phyloP scores from a whole-genome alignment of 1,140 invertebrate genomes.

The Drosophila sturtevanti region DNA sequence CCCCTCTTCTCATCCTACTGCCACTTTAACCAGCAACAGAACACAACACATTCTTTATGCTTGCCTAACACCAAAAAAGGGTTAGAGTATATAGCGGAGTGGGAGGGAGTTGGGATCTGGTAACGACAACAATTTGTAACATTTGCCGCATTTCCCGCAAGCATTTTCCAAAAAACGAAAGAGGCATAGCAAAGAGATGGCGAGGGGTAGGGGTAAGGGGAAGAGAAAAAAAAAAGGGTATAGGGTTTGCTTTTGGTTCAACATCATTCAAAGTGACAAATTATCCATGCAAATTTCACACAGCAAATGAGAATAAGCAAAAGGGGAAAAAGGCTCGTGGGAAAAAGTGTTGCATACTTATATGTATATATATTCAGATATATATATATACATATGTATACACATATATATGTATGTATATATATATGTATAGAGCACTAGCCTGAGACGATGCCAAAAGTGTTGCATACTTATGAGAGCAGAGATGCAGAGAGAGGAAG shows the following conservation, averaged over 20 bases:
- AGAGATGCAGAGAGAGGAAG: neutral
- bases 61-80: conserved; percentile 13
- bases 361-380: too few species aligned
- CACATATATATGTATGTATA: too few species aligned
- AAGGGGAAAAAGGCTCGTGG: neutral
- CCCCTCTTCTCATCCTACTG: conserved; percentile 13
- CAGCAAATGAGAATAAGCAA: conserved; percentile 32
- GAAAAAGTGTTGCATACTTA: conserved; percentile 18
- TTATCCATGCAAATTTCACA: conserved; percentile 80
- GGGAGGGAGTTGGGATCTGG: conserved; percentile 26
- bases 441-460: conserved; percentile 61
- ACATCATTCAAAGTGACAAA: conserved; percentile 80
- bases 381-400: too few species aligned
- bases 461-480: conserved; percentile 72
- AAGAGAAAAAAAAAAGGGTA: neutral
- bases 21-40: conserved; percentile 26
- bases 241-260: conserved; percentile 43
- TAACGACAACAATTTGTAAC: conserved; percentile 78
- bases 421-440: neutral
- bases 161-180: conserved; percentile 44
- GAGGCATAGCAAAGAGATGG: neutral
- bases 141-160: conserved; percentile 79
- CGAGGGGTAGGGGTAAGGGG: neutral
- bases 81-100: neutral
- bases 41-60: conserved; percentile 11